Base-by-base conservation (phyloP, 2,888 invertebrate genomes). In the Heteropelma amictum region DNA sequence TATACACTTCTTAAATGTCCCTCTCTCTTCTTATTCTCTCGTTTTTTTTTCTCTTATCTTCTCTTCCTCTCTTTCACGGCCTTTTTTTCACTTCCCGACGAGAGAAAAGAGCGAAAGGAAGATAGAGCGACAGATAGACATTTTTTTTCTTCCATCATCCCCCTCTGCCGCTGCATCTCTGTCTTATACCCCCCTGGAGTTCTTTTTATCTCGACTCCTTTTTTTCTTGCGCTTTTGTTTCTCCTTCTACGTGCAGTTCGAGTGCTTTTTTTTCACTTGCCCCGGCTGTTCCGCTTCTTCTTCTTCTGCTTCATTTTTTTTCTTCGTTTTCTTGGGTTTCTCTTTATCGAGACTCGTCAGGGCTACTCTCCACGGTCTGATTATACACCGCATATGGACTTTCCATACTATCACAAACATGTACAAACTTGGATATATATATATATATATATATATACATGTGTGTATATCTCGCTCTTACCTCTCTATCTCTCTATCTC, bases 1-100 rank as follows among this genome's bases (percentile, higher is more conserved):
- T 81, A n/a, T n/a, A n/a, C n/a, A 81, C 81, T 79, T 78, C 78
- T 80, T 76, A 78, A 83, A 82, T 81, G 79, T 83, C 80, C 78
- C 79, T 64, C 71, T 70, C 61, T 68, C 23, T 65, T 42, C 10
- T 0, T 23, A 6, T 12, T n/a, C 23, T n/a, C 23, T 21, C 23
- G 67, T 38, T 35, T 65, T 40, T 51, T 30, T 67, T 42, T 40
- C 17, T 21, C 72, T 76, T 69, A 58, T 70, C 70, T 65, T 14
- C 19, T 64, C 63, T 58, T 45, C 60, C 72, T 72, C 60, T 76
- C 76, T 76, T 35, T 61, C 71, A 65, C 53, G 33, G 65, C 65
- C 65, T 60, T 61, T 75, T 64, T 70, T 67, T 67, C 67, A 75
- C 70, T 42, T 61, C 65, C 8, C 60, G 58, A 35, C 28, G 45